Conservation (phyloP, 2,888 invertebrate genomes). For the Chydorus sphaericus region DNA sequence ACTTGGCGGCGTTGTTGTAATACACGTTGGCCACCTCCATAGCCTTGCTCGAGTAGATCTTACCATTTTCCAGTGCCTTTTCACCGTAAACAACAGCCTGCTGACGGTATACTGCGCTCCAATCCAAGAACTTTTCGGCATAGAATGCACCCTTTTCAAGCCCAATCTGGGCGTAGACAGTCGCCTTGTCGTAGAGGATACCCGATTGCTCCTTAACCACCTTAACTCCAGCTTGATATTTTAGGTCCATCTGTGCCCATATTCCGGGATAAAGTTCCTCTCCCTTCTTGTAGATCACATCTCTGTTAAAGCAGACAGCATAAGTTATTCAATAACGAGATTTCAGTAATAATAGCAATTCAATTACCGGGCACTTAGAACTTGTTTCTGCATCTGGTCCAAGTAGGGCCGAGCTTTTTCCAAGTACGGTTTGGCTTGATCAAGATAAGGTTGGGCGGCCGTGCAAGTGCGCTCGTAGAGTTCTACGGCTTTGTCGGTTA, state of each 20-base stretch:
- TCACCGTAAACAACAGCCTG: background rate
- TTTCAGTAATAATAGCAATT: too few relatives aligned
- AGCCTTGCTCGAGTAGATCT: background rate
- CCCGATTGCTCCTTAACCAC: background rate
- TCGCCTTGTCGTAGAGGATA: background rate
- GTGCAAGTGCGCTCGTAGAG: too few relatives aligned
- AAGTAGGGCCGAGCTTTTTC: background rate
- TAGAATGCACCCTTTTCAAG: background rate
- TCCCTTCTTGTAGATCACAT: slow-evolving; percentile 1
- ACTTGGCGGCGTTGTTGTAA: background rate
- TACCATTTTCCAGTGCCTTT: background rate
- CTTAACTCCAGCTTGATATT: background rate
- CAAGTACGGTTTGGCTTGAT: background rate
- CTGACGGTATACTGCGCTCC: background rate
- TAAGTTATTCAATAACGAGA: background rate
- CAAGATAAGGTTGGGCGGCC: background rate
- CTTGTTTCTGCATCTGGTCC: background rate
- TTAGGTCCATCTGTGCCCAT: background rate
- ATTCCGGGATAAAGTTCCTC: slow-evolving; percentile 9
- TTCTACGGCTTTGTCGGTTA: background rate
- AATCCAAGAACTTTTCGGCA: background rate
- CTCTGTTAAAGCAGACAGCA: background rate
- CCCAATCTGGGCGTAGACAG: background rate
- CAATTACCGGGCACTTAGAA: too few relatives aligned
- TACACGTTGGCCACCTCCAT: background rate